A percentile compares a stretch with the other conserved stretches of the same genome.
Conservation (phyloP, 2,113 vertebrate species). For the Otolemur garnettii region DNA sequence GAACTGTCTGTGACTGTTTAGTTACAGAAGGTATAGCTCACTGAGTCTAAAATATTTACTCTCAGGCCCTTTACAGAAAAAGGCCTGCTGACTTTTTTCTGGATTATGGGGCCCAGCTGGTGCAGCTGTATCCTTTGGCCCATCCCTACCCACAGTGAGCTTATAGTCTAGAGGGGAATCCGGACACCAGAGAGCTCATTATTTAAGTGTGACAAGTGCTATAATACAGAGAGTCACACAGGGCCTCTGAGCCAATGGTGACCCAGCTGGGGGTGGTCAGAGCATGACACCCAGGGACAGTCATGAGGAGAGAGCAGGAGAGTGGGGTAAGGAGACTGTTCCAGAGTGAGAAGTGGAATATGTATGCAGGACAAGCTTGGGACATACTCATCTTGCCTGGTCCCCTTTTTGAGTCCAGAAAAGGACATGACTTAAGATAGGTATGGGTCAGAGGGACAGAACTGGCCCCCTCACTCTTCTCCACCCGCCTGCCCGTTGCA, state of each 20-base stretch:
- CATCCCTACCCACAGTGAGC: neutral
- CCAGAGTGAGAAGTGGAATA: neutral
- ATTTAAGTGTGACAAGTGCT: neutral
- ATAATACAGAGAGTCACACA: neutral
- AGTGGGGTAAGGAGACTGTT: neutral
- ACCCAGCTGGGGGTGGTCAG: neutral
- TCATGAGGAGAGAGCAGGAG: neutral
- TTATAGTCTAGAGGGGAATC: neutral
- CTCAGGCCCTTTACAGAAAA: neutral
- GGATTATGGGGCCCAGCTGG: neutral
- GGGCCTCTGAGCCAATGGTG: accelerated
- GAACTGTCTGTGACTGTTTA: neutral
- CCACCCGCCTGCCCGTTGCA: no score
- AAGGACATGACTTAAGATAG: neutral
- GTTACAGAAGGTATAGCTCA: neutral
- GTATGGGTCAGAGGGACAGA: neutral
- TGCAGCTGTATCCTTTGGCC: neutral
- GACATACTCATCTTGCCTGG: neutral
- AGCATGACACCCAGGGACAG: neutral
- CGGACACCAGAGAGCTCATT: neutral
- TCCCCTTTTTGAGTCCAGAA: neutral
- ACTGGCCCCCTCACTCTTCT: neutral
- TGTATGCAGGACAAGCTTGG: neutral
- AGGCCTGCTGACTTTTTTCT: neutral
- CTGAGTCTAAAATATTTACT: neutral